A percentile compares a stretch with the other conserved stretches of the same genome.
These are phyloP conservation scores for Alectura lathami DNA, from an alignment of 2,113 vertebrate species.

Conservation along the genomic window DNA sequence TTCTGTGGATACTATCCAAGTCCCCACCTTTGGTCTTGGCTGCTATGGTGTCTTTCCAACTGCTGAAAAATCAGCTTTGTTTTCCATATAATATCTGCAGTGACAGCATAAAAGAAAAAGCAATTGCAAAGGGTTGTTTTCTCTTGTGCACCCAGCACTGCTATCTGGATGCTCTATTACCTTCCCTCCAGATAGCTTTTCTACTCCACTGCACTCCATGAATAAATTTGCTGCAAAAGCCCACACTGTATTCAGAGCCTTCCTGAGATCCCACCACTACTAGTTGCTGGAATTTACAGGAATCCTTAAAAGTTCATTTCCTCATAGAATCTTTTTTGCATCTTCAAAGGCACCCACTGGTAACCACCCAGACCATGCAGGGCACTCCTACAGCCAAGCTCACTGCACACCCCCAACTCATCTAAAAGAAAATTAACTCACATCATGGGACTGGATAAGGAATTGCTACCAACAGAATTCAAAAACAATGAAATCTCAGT, in stretches of 20 bases:
- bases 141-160: not conserved
- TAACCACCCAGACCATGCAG: rapidly evolving
- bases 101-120: not conserved
- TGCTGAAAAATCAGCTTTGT: not conserved
- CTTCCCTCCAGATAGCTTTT: not conserved
- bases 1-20: not conserved
- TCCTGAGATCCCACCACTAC: not conserved
- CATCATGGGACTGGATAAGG: not conserved
- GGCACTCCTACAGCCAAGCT: not conserved
- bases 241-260: not conserved
- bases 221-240: slow-evolving; percentile 25
- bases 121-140: not conserved
- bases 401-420: rapidly evolving
- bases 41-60: not conserved
- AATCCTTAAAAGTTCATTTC: not conserved
- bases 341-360: not conserved
- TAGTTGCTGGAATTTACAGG: not conserved
- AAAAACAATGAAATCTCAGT: not conserved
- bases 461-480: not conserved
- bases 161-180: not conserved
- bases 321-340: not conserved
- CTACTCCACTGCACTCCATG: not conserved
- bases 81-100: not conserved
- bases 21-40: not conserved
- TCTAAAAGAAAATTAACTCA: not conserved